Evolutionary conservation across 2,797 vertebrate genomes (phyloP).

Genomic region (Pangasius macronema): DNA sequence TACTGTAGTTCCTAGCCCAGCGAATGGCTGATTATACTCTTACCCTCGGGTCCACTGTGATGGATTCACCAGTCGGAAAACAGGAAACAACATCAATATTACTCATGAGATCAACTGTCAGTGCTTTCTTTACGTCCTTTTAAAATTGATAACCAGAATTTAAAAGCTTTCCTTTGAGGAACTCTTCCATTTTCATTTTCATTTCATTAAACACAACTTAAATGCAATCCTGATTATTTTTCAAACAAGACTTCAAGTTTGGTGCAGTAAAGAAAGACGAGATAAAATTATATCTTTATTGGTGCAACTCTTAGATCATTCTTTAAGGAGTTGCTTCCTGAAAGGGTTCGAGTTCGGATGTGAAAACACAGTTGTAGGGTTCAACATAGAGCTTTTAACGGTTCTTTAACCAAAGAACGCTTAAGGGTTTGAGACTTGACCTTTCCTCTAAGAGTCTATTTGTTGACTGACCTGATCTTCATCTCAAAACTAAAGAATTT

Average conservation of each 20-base stretch:
- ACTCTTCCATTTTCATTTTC: background rate
- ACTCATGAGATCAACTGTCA: background rate
- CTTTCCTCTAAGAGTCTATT: no score
- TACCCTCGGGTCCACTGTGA: background rate
- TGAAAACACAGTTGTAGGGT: no score
- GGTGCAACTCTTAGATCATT: background rate
- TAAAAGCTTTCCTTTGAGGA: background rate
- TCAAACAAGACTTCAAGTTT: background rate
- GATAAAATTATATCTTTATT: no score
- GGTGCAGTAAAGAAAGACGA: background rate
- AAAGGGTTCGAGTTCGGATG: no score
- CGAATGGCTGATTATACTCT: background rate
- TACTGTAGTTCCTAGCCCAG: background rate
- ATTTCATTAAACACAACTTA: background rate
- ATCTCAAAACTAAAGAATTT: no score
- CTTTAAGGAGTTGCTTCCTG: background rate
- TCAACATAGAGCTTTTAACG: no score
- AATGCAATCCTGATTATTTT: no score
- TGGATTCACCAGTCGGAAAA: background rate
- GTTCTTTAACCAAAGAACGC: no score
- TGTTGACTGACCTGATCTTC: no score
- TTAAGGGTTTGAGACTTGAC: no score
- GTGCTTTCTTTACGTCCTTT: background rate
- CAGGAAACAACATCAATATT: background rate
- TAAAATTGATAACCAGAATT: background rate